Evolutionary conservation across 2,797 vertebrate genomes (phyloP), one percentile per base, ranked within the genome.

Genomic region (Cetoscarus ocellatus): DNA sequence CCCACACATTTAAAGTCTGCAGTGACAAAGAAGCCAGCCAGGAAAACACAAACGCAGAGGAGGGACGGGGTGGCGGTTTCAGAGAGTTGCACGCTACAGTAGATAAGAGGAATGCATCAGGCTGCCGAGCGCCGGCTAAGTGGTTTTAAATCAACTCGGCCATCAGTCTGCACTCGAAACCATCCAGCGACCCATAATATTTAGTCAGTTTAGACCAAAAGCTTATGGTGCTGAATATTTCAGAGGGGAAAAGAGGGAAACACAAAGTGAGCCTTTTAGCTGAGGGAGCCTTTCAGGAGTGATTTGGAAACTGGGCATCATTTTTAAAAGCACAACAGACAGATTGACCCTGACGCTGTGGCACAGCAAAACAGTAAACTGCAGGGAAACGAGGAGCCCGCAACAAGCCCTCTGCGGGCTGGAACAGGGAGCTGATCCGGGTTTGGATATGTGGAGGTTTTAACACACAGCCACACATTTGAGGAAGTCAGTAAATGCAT

Each of bases 61-160:
- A 72, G 49, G 64, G 66, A 51, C 3, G 9, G 19, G 18, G 69
- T 45, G 67, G 49, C 7, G 43, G 48, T 58, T 61, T 10, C 13
- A 66, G 50, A 45, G 13, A 42, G 55, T 51, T 38, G n/a, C 49
- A 43, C 43, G 35, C 53, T 49, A 3, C n/a, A 17, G 2, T 27
- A 58, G 79, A 76, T 61, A 64, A 71, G 61, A 62, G 40, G 11
- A 17, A 59, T 44, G 52, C 56, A 36, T 45, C 55, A 13, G 7
- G 38, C 15, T 61, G 57, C 59, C 44, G 70, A 64, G 52, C 59
- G 48, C 36, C 17, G 47, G 45, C 47, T 59, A 72, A 75, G 71
- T 53, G 57, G 35, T 79, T 74, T 60, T 61, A 67, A 77, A 79
- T 74, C 55, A 63, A 82, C 67, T 36, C 5, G 48, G 65, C 61